Conservation (phyloP, 1,140 invertebrate species). For the Protaetia brevitarsis region DNA sequence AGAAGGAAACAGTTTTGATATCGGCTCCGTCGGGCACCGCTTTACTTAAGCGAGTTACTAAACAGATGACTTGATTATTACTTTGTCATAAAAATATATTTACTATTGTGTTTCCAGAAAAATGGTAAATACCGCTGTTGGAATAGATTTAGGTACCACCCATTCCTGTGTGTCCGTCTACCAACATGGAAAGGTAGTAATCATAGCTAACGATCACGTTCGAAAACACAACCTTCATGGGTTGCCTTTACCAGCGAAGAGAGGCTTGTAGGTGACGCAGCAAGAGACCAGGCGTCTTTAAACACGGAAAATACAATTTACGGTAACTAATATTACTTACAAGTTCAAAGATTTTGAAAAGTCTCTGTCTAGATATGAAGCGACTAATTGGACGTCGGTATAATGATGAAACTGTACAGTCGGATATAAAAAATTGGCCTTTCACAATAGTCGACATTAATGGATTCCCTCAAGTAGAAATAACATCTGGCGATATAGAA, state of each 20-base stretch:
- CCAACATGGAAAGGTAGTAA: not conserved
- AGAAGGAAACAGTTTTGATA: too few relatives aligned
- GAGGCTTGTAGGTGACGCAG: conserved; percentile 87
- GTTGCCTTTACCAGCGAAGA: conserved; percentile 5
- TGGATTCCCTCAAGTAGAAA: not conserved
- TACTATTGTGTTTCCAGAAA: too few relatives aligned
- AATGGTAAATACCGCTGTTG: too few relatives aligned
- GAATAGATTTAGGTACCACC: conserved; percentile 23
- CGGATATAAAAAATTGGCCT: conserved; percentile 13
- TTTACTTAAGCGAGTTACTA: too few relatives aligned
- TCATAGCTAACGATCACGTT: conserved; percentile 11
- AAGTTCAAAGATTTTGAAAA: too few relatives aligned
- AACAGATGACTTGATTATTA: too few relatives aligned
- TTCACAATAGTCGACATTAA: not conserved
- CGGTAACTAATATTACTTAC: conserved; percentile 32
- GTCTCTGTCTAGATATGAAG: conserved; percentile 18
- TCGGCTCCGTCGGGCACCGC: too few relatives aligned
- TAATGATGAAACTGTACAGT: too few relatives aligned
- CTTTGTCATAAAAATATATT: too few relatives aligned
- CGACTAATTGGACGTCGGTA: conserved; percentile 4
- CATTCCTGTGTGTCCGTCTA: conserved; percentile 15
- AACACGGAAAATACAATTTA: conserved; percentile 95
- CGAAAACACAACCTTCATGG: not conserved
- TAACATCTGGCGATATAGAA: not conserved
- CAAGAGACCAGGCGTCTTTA: conserved; percentile 94